A percentile compares a stretch with the other conserved stretches of the same genome.
Conservation (phyloP, 2,888 invertebrate species). For the Drymonia ruficornis region DNA sequence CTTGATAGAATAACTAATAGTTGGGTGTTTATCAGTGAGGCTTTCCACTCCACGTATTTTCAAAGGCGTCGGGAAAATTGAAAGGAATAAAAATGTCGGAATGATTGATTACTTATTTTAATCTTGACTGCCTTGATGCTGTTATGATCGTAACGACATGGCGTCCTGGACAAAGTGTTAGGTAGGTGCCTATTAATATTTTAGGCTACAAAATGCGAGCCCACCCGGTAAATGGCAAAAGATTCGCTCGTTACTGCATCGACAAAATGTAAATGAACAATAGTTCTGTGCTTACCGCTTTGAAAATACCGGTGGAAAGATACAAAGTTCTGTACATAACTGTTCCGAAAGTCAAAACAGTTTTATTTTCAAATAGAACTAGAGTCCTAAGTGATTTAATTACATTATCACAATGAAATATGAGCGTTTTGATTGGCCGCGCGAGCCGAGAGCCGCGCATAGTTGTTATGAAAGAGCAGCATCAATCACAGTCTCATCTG, state of each 20-base stretch:
- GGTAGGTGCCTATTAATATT: no score
- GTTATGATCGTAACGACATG: no score
- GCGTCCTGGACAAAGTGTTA: no score
- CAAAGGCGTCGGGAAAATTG: conserved; percentile 1
- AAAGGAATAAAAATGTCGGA: neutral
- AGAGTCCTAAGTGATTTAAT: neutral
- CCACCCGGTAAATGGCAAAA: no score
- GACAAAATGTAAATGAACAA: no score
- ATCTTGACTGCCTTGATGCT: neutral
- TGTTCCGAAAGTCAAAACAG: no score
- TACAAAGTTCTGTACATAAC: no score
- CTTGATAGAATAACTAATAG: conserved; percentile 2
- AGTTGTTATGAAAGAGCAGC: neutral
- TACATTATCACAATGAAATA: neutral
- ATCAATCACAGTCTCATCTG: neutral
- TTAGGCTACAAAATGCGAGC: no score
- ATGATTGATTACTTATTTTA: neutral
- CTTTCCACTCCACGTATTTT: conserved; percentile 1
- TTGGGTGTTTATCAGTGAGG: neutral
- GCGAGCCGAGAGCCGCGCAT: neutral
- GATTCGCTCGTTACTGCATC: no score
- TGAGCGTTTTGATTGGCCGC: neutral
- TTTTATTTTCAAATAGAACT: neutral
- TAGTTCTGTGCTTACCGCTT: no score
- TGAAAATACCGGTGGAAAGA: no score